A percentile compares a stretch with the other conserved stretches of the same genome.
These are phyloP conservation scores for Turnix velox DNA, from an alignment of 2,113 vertebrate species.

Conservation along the genomic window DNA sequence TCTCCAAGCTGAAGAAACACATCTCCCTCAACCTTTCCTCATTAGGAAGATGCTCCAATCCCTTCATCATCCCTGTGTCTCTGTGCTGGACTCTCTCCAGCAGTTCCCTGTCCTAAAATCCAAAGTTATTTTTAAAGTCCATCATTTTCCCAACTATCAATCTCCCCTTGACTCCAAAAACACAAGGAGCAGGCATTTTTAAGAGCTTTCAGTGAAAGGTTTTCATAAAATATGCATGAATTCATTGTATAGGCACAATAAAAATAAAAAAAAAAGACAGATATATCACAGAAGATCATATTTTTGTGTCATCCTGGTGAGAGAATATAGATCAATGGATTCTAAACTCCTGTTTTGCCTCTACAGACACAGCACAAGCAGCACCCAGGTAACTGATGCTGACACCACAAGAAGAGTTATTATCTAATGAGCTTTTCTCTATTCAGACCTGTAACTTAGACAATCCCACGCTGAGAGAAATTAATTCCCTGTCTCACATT, in stretches of 20 bases:
- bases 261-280: constrained; percentile 4
- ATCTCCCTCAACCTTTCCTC: too few species aligned
- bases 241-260: neutral
- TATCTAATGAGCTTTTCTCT: neutral
- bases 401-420: constrained; percentile 12
- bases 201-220: constrained; percentile 4
- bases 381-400: neutral
- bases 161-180: neutral
- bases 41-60: too few species aligned
- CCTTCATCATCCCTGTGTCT: too few species aligned
- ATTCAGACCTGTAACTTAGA: neutral
- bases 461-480: neutral
- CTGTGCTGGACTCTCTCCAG: too few species aligned
- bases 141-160: neutral
- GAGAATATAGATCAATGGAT: constrained; percentile 10
- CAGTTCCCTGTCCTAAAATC: too few species aligned
- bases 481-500: neutral
- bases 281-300: constrained; percentile 17
- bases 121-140: neutral
- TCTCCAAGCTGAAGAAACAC: too few species aligned
- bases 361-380: neutral
- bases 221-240: constrained; percentile 54
- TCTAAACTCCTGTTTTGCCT: neutral
- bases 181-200: neutral
- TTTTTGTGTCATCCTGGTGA: constrained; percentile 21